These are phyloP conservation scores for Pteria penguin DNA, from an alignment of 2,888 invertebrate genomes.

Conservation along the genomic window DNA sequence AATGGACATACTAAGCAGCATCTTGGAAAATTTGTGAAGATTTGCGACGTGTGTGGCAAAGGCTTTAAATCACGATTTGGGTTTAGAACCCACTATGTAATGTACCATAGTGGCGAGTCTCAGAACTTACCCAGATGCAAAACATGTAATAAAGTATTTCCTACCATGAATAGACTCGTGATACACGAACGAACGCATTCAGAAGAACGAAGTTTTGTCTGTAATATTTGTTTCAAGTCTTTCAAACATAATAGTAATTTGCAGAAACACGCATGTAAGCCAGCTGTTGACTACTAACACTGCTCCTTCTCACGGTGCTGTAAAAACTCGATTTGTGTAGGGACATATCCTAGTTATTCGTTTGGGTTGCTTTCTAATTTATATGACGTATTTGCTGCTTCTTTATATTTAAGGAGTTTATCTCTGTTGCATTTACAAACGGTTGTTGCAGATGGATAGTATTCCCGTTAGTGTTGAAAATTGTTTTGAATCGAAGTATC, in stretches of 20 bases:
- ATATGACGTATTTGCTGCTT: too few species aligned
- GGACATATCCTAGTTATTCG: too few species aligned
- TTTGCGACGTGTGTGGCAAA: slow-evolving; percentile 12
- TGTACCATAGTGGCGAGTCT: slow-evolving; percentile 10
- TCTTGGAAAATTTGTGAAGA: slow-evolving; percentile 3
- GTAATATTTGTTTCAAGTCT: slow-evolving; percentile 21
- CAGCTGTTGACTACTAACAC: too few species aligned
- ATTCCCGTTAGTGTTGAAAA: too few species aligned
- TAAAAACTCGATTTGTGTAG: too few species aligned
- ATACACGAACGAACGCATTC: slow-evolving; percentile 33
- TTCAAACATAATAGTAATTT: slow-evolving; percentile 35
- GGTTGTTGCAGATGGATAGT: too few species aligned
- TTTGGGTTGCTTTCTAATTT: too few species aligned
- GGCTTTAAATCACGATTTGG: slow-evolving; percentile 10
- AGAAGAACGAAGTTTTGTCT: slow-evolving; percentile 12
- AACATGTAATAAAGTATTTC: slow-evolving; percentile 22
- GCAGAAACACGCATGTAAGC: slow-evolving; percentile 6
- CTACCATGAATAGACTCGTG: slow-evolving; percentile 16
- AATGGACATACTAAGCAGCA: neutral
- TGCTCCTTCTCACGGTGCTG: too few species aligned
- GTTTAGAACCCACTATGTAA: slow-evolving; percentile 3
- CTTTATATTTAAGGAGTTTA: too few species aligned
- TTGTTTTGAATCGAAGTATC: too few species aligned
- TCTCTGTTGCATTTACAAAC: too few species aligned
- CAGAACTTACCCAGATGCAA: slow-evolving; percentile 20